Percentiles rank a stretch among this genome's conserved stretches.
These are phyloP conservation scores for Brachionichthys hirsutus DNA, from an alignment of 2,113 vertebrate genomes.

Conservation along the genomic window DNA sequence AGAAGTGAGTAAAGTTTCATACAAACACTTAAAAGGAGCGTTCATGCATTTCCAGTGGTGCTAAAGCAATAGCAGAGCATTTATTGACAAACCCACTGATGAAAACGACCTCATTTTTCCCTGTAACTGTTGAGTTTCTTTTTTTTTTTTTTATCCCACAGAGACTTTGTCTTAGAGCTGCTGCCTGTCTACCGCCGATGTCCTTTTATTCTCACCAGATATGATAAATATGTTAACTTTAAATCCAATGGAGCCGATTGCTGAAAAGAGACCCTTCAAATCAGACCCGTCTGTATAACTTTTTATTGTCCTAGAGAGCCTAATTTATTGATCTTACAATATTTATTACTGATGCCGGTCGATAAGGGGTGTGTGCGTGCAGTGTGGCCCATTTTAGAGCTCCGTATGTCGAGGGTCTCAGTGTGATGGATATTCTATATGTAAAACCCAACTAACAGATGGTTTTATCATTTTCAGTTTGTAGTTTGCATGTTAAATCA, in stretches of 20 bases:
- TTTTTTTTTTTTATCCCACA: too few relatives aligned
- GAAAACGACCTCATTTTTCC: conserved; percentile 25
- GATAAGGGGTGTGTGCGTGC: conserved; percentile 28
- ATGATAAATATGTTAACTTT: background rate
- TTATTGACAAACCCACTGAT: conserved; percentile 2
- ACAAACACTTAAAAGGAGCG: conserved; percentile 25
- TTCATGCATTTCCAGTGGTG: conserved; percentile 14
- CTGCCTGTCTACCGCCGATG: background rate
- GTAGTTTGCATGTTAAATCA: conserved; percentile 18
- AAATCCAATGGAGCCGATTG: background rate
- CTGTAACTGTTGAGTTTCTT: too few relatives aligned
- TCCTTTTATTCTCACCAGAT: background rate
- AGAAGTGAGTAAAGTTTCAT: conserved; percentile 25
- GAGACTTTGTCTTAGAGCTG: background rate
- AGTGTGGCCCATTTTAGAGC: conserved; percentile 13
- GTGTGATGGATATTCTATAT: conserved; percentile 15
- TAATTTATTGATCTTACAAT: conserved; percentile 59
- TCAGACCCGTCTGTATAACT: conserved; percentile 13
- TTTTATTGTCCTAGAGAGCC: conserved; percentile 11
- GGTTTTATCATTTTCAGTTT: conserved; percentile 1
- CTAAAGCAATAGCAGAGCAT: conserved; percentile 46
- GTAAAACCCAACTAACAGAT: background rate
- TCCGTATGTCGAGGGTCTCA: conserved; percentile 4
- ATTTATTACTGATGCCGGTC: conserved; percentile 53
- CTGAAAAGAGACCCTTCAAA: conserved; percentile 12